Evolutionary conservation across 2,113 vertebrate genomes (phyloP).

Genomic region (Tetrax tetrax): DNA sequence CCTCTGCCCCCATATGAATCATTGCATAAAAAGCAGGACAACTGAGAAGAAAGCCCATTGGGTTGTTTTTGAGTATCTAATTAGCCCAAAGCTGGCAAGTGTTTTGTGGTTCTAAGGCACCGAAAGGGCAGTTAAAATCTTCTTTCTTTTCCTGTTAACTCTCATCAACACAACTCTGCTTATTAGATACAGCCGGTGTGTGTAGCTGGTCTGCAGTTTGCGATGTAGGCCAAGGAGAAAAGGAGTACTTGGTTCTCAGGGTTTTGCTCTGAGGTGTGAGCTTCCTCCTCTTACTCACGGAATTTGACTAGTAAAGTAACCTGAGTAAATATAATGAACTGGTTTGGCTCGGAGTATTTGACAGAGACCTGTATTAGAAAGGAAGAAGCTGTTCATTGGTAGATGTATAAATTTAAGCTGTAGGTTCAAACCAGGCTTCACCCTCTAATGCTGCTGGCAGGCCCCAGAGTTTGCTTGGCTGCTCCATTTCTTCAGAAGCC

Average conservation of each 20-base stretch:
- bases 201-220: neutral
- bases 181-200: neutral
- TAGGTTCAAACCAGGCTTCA: neutral
- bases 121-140: neutral
- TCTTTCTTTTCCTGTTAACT: neutral
- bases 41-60: neutral
- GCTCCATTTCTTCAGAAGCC: constrained; percentile 8
- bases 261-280: neutral
- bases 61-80: neutral
- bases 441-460: neutral
- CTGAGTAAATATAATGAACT: neutral
- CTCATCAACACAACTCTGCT: neutral
- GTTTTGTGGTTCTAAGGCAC: neutral
- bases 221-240: neutral
- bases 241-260: neutral
- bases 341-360: neutral
- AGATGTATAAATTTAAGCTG: neutral
- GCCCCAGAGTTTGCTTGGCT: neutral
- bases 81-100: neutral
- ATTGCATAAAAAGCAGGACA: neutral
- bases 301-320: neutral
- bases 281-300: neutral
- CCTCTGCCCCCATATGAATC: neutral
- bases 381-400: neutral
- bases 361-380: neutral